Percentiles rank a stretch among this genome's conserved stretches.
phyloP scores from a whole-genome alignment of 2,888 invertebrate genomes.

The Epinotia ramella region DNA sequence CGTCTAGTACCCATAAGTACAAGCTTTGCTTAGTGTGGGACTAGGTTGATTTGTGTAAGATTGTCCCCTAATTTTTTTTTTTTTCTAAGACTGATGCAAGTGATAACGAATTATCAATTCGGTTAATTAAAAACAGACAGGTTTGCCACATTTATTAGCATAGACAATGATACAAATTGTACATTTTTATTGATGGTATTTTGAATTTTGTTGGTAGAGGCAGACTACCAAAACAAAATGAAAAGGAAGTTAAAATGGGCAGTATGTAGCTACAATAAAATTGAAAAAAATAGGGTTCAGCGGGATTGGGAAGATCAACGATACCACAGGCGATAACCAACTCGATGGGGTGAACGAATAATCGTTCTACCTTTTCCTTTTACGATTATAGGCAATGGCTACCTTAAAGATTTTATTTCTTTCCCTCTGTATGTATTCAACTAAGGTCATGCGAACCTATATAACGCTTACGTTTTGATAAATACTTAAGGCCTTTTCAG shows the following conservation, averaged over 20 bases:
- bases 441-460: background rate
- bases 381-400: conserved; percentile 44
- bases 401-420: conserved; percentile 42
- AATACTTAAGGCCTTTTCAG: too few relatives aligned
- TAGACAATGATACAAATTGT: too few relatives aligned
- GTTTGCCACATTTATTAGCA: background rate
- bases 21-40: too few relatives aligned
- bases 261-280: conserved; percentile 32
- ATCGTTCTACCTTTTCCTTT: conserved; percentile 45
- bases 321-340: conserved; percentile 46
- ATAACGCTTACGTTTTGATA: too few relatives aligned
- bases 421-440: conserved; percentile 8
- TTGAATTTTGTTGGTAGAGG: background rate
- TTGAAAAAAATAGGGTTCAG: conserved; percentile 44
- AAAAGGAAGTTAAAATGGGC: conserved; percentile 36
- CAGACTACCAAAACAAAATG: conserved; percentile 23
- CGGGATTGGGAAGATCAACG: conserved; percentile 45
- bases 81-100: too few relatives aligned
- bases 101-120: too few relatives aligned
- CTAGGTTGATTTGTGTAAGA: too few relatives aligned
- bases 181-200: conserved; percentile 14
- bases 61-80: too few relatives aligned
- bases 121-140: too few relatives aligned
- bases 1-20: too few relatives aligned
- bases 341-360: conserved; percentile 46